Evolutionary conservation across 2,888 invertebrate genomes (phyloP), one percentile per base, ranked within the genome.

Genomic region (Alsophila aescularia): DNA sequence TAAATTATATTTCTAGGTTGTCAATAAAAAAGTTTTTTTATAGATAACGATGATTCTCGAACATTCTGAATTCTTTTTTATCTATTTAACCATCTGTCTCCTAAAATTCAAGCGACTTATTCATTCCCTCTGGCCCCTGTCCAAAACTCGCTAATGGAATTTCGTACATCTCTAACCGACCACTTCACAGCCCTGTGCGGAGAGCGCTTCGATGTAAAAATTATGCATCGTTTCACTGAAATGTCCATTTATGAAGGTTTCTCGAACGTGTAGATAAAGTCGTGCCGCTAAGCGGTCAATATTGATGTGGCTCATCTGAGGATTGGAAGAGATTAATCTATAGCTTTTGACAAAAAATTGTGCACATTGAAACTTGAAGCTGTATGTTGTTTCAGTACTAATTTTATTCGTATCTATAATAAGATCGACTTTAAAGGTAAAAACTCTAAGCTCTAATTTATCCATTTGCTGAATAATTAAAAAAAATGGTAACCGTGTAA

Each of bases 71-170:
- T n/a, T n/a, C n/a, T n/a, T 27, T 27, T 9, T 29, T 34, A 10
- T 29, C 16, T 43, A 43, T 42, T 48, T 27, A 29, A 40, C 14
- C 55, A 49, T 79, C 82, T 78, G 61, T 54, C 60, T 67, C 65
- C 62, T 66, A 73, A 72, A 72, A 74, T 43, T 71, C 69, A 62
- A 62, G 53, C 64, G 62, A 70, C 71, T 67, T 55, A 56, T 65
- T 61, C 64, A 67, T 67, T 55, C n/a, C 64, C 59, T 53, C 81
- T 89, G 89, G 89, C 87, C 72, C 60, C 24, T 67, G 77, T 85
- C 89, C 89, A 90, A 86, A 81, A 81, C 68, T 81, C 80, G 74
- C 86, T 87, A 89, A 89, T 88, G 85, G 85, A 86, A 79, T 81
- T 82, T 76, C 62, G 84, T 79, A 73, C 81, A 79, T 77, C 81